A percentile compares a stretch with the other conserved stretches of the same genome.
These are phyloP conservation scores for Actinia equina DNA, from an alignment of 64 coral and sea anemone species.

Conservation along the genomic window DNA sequence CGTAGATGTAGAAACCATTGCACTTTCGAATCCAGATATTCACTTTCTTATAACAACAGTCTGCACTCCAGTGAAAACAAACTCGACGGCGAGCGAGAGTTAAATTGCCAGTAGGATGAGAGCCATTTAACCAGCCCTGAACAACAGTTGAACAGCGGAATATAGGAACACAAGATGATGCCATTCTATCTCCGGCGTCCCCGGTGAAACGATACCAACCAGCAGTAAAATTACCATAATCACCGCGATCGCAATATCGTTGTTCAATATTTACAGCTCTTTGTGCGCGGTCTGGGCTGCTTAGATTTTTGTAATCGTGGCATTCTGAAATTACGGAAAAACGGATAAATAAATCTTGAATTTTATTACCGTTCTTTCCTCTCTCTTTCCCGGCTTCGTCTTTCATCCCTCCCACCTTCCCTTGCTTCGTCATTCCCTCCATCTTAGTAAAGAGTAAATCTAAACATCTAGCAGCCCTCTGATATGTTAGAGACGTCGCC, in stretches of 20 bases:
- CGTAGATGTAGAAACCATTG: not conserved
- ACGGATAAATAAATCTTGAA: not conserved
- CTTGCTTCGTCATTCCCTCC: no score
- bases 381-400: not conserved
- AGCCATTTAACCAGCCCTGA: constrained; percentile 3
- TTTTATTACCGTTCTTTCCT: not conserved
- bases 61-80: not conserved
- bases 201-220: constrained; percentile 20
- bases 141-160: not conserved
- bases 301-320: not conserved
- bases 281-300: not conserved
- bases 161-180: not conserved
- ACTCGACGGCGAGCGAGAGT: not conserved
- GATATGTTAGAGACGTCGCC: no score
- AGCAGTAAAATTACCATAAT: not conserved
- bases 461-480: no score
- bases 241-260: no score
- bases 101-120: not conserved
- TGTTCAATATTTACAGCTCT: no score
- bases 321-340: not conserved
- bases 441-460: no score
- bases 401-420: no score
- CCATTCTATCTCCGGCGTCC: not conserved
- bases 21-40: not conserved
- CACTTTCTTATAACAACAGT: not conserved